These are phyloP conservation scores for Avahi laniger DNA, from an alignment of 2,797 vertebrate species.

Conservation along the genomic window DNA sequence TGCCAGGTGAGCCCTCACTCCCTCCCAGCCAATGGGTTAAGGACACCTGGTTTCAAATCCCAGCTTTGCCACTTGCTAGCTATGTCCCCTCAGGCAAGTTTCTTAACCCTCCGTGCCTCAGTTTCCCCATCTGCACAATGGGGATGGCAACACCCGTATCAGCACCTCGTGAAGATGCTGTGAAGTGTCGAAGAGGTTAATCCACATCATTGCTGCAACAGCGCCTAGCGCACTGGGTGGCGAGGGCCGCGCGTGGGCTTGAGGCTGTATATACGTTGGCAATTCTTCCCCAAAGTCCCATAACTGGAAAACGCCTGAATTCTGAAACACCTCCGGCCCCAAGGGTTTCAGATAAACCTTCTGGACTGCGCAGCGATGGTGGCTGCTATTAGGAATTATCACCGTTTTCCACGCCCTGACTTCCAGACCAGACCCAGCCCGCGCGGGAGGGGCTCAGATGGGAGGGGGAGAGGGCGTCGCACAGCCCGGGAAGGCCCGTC, in stretches of 20 bases:
- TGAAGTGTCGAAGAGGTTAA: background rate
- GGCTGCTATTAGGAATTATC: too few relatives aligned
- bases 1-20: constrained; percentile 85
- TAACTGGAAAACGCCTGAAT: background rate
- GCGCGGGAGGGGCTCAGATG: background rate
- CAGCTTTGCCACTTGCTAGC: background rate
- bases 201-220: accelerated
- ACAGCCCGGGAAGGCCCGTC: accelerated
- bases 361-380: background rate
- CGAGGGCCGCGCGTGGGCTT: accelerated
- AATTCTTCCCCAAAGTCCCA: accelerated
- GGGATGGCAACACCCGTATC: accelerated
- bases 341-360: background rate
- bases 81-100: too few relatives aligned
- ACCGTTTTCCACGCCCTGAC: background rate
- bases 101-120: background rate
- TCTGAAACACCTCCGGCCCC: background rate
- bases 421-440: background rate
- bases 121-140: background rate
- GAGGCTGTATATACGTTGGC: background rate
- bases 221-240: background rate
- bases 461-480: background rate
- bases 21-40: background rate
- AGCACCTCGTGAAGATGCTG: background rate
- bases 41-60: background rate